Evolutionary conservation across 2,797 vertebrate species (phyloP), one percentile per base, ranked within the genome.

Genomic region (Parambassis ranga): DNA sequence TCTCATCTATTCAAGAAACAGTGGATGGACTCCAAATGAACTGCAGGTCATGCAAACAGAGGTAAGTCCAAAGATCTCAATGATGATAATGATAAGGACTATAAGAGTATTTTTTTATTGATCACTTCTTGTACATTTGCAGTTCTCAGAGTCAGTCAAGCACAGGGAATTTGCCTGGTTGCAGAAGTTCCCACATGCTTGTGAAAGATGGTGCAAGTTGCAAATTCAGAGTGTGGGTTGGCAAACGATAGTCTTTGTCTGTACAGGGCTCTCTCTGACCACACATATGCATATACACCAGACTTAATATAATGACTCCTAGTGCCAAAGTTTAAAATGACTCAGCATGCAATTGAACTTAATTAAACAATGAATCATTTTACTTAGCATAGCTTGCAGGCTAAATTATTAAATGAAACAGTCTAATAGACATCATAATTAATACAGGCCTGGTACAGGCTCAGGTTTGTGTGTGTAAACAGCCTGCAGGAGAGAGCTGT

Each of bases 181-280:
- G 61, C 63, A 63, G 52, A 71, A 74, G 27, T 33, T 20, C 11
- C 66, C 16, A 0, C 49, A 47, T 42, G 10, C 22, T 65, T 72
- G 57, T 66, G 61, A 57, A 75, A 64, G 36, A 44, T 42, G 32
- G 15, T 41, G 60, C 20, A 44, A 63, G 41, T 56, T 32, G 51
- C 39, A 64, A 44, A 49, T 28, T 39, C 49, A 43, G 20, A 10
- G 1, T 13, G 50, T 50, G 30, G 47, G 46, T 28, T 64, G 19
- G 23, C 5, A 35, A 58, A 51, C 44, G 47, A 53, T 14, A 51
- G 22, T 51, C 36, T 58, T 58, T 73, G 51, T 38, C 18, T 28
- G 3, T 57, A 20, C 48, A 27, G 31, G n/a, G 30, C 18, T 43
- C 6, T 19, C 36, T 58, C 30, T 66, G 20, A 55, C 28, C 7